Conservation (phyloP, 2,888 invertebrate species). For the Deladenus siricidicola region DNA sequence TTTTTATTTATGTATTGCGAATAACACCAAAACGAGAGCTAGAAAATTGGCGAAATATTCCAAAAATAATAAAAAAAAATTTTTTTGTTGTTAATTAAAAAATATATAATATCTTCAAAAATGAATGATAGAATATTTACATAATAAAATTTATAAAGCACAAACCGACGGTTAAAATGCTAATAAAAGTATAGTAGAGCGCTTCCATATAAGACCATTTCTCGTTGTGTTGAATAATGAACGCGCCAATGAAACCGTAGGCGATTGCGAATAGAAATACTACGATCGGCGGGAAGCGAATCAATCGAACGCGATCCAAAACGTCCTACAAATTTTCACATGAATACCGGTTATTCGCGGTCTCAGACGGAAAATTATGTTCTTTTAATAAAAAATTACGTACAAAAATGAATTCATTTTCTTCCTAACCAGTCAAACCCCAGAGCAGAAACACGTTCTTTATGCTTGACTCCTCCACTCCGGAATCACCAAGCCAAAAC, state of each 20-base stretch:
- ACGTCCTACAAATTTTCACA: slow-evolving; percentile 42
- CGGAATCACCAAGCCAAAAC: too few species aligned
- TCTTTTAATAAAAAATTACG: too few species aligned
- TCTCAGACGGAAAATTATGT: too few species aligned
- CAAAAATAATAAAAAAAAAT: too few species aligned
- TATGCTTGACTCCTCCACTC: too few species aligned
- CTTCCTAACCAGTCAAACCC: too few species aligned
- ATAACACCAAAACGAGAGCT: too few species aligned
- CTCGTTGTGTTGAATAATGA: slow-evolving; percentile 30
- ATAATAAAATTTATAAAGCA: neutral
- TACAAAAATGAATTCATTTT: too few species aligned
- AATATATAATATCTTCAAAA: neutral
- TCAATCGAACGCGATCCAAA: slow-evolving; percentile 42
- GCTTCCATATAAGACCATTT: slow-evolving; percentile 49
- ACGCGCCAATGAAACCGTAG: slow-evolving; percentile 47
- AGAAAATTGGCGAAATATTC: too few species aligned
- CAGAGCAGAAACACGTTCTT: too few species aligned
- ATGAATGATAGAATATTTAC: neutral
- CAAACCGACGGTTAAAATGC: slow-evolving; percentile 51
- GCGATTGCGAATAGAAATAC: slow-evolving; percentile 47
- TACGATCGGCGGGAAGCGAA: slow-evolving; percentile 50
- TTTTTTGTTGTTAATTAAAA: neutral
- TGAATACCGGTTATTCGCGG: too few species aligned
- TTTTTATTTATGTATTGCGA: too few species aligned
- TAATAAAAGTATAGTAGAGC: slow-evolving; percentile 50